Evolutionary conservation across 2,888 invertebrate species (phyloP), one percentile per base, ranked within the genome.

Genomic region (Scrobipalpa atriplicella): DNA sequence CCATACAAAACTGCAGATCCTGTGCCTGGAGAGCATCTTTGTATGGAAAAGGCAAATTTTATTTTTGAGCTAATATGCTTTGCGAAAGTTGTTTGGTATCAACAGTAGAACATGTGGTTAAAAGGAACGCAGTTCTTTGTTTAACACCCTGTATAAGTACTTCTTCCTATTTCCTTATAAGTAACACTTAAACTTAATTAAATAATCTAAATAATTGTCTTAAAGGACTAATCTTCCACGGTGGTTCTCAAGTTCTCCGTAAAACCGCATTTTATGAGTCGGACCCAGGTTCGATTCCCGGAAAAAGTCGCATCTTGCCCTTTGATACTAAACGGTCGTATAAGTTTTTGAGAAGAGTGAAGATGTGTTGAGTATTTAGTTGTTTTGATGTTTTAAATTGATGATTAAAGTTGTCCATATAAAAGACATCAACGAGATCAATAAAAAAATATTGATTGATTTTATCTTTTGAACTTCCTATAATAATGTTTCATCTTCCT

Each of bases 211-310:
- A 58, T 51, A 61, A 63, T 67, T 68, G 64, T 66, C 58, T 70
- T 67, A 66, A 11, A 36, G 7, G 58, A 36, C 58, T 36, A 36
- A 58, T 36, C 29, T 29, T 16, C 16, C 58, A 38, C 58, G 58
- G 38, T 58, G 58, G 58, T 16, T 39, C 39, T 13, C 36, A 1
- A 13, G 58, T 69, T 69, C 65, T 10, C 43, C 43, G 65, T 68
- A 69, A 70, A 70, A 70, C 70, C 70, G 66, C 70, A 67, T 43
- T 68, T 68, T 68, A 68, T 70, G 70, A 70, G 21, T 67, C 66
- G 68, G 67, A 41, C 36, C 56, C 36, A 51, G 65, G 63, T 68
- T 68, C 43, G 67, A 56, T 70, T 68, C 68, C 70, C 64, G 64
- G 68, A 70, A 70, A 47, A 18, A 29, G 19, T 16, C 38, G 21